Evolutionary conservation across 2,797 vertebrate genomes (phyloP), one percentile per base, ranked within the genome.

Genomic region (Chiloscyllium punctatum): DNA sequence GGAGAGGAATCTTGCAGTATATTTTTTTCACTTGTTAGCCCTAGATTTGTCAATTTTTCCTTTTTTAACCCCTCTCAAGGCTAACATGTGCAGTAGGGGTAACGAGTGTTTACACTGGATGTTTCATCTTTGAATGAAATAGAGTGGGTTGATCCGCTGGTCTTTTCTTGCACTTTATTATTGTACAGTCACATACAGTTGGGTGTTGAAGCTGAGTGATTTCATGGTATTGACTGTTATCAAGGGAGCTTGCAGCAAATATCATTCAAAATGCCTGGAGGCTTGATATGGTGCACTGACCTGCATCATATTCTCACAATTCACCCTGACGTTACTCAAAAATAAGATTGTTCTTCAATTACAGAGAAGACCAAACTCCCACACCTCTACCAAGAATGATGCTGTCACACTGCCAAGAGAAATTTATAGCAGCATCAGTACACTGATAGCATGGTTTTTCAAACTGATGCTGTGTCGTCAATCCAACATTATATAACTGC

Each of bases 261-360:
- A n/a, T 16, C 62, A 92, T 92, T n/a, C 51, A 57, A 88, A 90
- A 90, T 62, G 53, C 13, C 53, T 0, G 13, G 4, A 27, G 15
- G 2, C 4, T 33, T 57, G 5, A 13, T 62, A 1, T 90, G 30
- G 21, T 37, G 7, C 23, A 21, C 7, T 23, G 57, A 91, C 18
- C 9, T 68, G 18, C 30, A 23, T 25, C 30, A 21, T 37, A 68
- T 68, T 92, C 90, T 69, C n/a, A 92, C 1, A 92, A 68, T 23
- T 92, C 62, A 68, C n/a, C 18, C 1, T 37, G 90, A 66, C 18
- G 68, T 91, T 62, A 91, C 57, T 57, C 30, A 62, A 18, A 53
- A 90, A 33, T 90, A 91, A 68, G 68, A 92, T 92, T 92, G 62
- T 92, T n/a, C n/a, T 21, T 92, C 33, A 37, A 66, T 66, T 91